These are phyloP conservation scores for Rhynchophorus ferrugineus DNA, from an alignment of 1,140 invertebrate species.

Conservation along the genomic window DNA sequence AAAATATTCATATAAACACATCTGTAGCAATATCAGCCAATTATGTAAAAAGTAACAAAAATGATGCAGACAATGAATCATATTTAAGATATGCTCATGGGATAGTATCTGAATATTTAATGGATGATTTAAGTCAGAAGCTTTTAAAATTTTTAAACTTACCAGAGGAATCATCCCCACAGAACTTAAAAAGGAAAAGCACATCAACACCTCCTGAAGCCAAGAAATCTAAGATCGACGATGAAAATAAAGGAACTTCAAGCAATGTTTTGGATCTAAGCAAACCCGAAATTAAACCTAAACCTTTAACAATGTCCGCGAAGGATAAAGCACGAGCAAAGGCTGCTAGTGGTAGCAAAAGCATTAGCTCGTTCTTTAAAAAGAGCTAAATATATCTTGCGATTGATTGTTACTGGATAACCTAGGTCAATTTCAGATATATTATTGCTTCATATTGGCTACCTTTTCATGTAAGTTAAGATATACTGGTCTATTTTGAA, in stretches of 20 bases:
- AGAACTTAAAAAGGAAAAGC: conserved; percentile 52
- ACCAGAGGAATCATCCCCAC: conserved; percentile 46
- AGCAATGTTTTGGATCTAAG: conserved; percentile 35
- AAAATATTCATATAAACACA: conserved; percentile 59
- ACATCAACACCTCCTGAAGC: conserved; percentile 28
- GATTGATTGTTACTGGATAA: neutral
- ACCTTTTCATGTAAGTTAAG: neutral
- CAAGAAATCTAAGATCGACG: conserved; percentile 40
- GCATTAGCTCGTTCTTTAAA: conserved; percentile 65
- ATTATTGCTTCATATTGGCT: no score
- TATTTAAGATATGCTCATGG: conserved; percentile 62
- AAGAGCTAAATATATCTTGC: conserved; percentile 38
- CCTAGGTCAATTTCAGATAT: conserved; percentile 22
- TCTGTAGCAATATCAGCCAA: conserved; percentile 62
- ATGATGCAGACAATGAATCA: conserved; percentile 44
- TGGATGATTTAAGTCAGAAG: conserved; percentile 54
- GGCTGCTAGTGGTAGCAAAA: conserved; percentile 64
- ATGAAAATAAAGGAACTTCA: conserved; percentile 26
- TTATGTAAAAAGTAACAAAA: conserved; percentile 46
- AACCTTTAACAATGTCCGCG: conserved; percentile 45
- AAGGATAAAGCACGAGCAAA: conserved; percentile 67
- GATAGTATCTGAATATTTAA: conserved; percentile 61
- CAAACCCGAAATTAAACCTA: conserved; percentile 36
- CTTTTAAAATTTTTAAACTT: conserved; percentile 55
- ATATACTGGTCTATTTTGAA: conserved; percentile 2